Percentiles rank a stretch among this genome's conserved stretches.
phyloP scores from a whole-genome alignment of 2,888 invertebrate species.

The Ypsolopha sequella region DNA sequence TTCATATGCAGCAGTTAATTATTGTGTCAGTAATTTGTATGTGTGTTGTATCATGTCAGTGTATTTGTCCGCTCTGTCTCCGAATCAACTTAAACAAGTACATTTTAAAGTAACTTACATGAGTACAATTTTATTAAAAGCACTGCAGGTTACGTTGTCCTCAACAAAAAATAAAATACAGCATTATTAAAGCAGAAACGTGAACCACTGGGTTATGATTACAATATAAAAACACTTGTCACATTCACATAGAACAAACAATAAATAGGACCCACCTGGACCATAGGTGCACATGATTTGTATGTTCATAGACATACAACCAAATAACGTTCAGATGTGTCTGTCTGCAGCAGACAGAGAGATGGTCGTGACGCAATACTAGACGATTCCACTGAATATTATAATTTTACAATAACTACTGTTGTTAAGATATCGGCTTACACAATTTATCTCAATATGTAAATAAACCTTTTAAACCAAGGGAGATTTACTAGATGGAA shows the following conservation, averaged over 20 bases:
- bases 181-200: slow-evolving; percentile 27
- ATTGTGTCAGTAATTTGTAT: neutral
- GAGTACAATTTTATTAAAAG: slow-evolving; percentile 53
- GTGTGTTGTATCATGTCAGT: neutral
- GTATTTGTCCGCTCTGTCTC: slow-evolving; percentile 51
- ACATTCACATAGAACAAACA: neutral
- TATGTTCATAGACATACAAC: too few relatives aligned
- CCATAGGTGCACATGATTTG: neutral
- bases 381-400: too few relatives aligned
- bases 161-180: slow-evolving; percentile 43
- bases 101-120: slow-evolving; percentile 41
- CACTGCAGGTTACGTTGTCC: slow-evolving; percentile 52
- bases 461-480: slow-evolving; percentile 23
- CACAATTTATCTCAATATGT: slow-evolving; percentile 14
- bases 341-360: too few relatives aligned
- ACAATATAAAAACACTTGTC: neutral
- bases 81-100: slow-evolving; percentile 57
- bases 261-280: neutral
- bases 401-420: slow-evolving; percentile 23
- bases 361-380: too few relatives aligned
- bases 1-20: slow-evolving; percentile 26
- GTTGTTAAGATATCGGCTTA: slow-evolving; percentile 23
- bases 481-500: slow-evolving; percentile 46
- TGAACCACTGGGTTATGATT: slow-evolving; percentile 3
- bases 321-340: too few relatives aligned